A percentile compares a stretch with the other conserved stretches of the same genome.
phyloP scores from a whole-genome alignment of 2,113 vertebrate species.

The Tapirus terrestris region DNA sequence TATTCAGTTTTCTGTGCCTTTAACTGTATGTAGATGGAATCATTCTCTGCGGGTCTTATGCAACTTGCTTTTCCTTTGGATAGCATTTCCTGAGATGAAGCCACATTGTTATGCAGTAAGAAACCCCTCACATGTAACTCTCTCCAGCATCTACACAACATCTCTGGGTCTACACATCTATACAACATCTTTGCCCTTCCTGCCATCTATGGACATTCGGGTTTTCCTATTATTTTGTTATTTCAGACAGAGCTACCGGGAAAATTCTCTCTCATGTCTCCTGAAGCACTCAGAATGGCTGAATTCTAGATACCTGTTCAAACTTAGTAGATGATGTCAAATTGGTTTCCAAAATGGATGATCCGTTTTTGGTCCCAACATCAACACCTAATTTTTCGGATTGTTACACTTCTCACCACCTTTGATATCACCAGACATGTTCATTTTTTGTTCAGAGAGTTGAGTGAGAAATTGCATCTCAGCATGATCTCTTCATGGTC shows the following conservation, averaged over 20 bases:
- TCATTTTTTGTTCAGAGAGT: accelerated
- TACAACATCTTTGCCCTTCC: accelerated
- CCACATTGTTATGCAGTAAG: no score
- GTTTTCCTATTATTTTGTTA: no score
- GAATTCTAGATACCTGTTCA: accelerated
- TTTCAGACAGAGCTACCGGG: not conserved
- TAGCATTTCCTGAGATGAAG: not conserved
- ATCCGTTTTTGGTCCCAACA: accelerated
- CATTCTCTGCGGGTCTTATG: not conserved
- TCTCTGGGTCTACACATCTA: no score
- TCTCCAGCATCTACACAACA: no score
- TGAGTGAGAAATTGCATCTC: not conserved
- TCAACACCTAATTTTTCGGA: accelerated
- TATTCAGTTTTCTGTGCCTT: not conserved
- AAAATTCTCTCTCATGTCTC: no score
- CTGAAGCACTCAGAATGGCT: no score
- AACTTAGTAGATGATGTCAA: accelerated
- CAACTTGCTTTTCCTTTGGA: not conserved
- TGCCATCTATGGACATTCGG: not conserved
- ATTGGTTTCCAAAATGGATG: not conserved
- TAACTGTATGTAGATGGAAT: not conserved
- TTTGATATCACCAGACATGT: not conserved
- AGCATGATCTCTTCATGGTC: no score
- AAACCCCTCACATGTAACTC: not conserved
- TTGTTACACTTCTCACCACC: accelerated